phyloP scores from a whole-genome alignment of 2,797 vertebrate species.

The Falco novaeseelandiae region DNA sequence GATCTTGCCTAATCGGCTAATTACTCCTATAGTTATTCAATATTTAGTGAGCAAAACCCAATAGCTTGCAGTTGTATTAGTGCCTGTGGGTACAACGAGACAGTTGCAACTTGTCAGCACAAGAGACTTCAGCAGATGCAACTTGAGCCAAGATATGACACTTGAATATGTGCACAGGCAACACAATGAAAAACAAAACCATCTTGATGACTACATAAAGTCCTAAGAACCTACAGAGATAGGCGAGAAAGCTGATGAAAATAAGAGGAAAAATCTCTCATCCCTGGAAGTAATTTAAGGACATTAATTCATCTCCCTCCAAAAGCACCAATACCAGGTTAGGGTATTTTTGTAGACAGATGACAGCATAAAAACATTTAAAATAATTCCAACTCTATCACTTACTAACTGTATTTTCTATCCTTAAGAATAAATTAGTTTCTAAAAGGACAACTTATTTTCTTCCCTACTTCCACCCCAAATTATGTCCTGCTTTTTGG shows the following conservation, averaged over 20 bases:
- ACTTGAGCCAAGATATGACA: background rate
- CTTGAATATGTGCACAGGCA: accelerated
- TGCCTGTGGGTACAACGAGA: background rate
- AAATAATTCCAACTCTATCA: background rate
- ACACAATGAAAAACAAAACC: accelerated
- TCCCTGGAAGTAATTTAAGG: background rate
- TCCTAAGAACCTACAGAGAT: background rate
- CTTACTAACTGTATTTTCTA: background rate
- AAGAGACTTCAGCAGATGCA: background rate
- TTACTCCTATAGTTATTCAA: background rate
- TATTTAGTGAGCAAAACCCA: background rate
- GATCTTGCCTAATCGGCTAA: background rate
- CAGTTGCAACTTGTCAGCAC: too few relatives aligned
- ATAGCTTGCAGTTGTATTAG: background rate
- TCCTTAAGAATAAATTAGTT: background rate
- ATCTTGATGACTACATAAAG: background rate
- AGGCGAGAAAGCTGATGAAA: background rate
- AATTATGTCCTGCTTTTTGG: background rate
- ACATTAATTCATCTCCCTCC: background rate
- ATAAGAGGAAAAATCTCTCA: background rate
- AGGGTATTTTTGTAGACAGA: background rate
- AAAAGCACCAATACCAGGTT: background rate
- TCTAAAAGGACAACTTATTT: background rate
- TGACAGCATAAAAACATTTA: background rate
- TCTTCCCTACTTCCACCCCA: background rate